Conservation (phyloP, 2,797 vertebrate species). For the Iguana delicatissima region DNA sequence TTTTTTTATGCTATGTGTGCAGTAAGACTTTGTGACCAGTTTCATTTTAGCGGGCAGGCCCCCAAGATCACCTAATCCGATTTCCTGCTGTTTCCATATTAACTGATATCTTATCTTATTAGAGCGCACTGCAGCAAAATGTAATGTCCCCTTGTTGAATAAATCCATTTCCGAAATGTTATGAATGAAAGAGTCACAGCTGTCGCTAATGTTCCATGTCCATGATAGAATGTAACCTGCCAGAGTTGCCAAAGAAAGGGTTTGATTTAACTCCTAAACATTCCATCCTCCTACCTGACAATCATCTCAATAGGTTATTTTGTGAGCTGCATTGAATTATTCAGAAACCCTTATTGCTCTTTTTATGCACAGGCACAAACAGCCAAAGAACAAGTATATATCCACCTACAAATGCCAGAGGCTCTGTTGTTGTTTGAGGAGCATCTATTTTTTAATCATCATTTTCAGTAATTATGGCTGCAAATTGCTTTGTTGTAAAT, state of each 20-base stretch:
- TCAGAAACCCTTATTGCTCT: constrained; percentile 26
- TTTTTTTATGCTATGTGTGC: constrained; percentile 23
- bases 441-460: not conserved
- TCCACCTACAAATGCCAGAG: fast-evolving
- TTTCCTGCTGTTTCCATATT: constrained; percentile 64
- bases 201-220: constrained; percentile 11
- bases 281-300: fast-evolving
- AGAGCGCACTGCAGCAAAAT: constrained; percentile 57
- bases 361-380: constrained; percentile 1
- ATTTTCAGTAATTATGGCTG: not conserved
- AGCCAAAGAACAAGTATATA: not conserved
- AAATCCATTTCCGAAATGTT: constrained; percentile 34
- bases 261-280: constrained; percentile 9
- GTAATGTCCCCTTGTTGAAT: constrained; percentile 40
- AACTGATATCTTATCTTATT: constrained; percentile 65
- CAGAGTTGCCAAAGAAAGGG: not conserved
- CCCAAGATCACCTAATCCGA: constrained; percentile 56
- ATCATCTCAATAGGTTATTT: not conserved
- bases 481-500: not conserved
- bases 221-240: constrained; percentile 33
- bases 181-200: constrained; percentile 47
- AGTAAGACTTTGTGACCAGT: constrained; percentile 52
- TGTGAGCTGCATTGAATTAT: constrained; percentile 26
- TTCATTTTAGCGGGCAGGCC: constrained; percentile 53
- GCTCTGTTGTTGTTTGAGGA: not conserved